A percentile compares a stretch with the other conserved stretches of the same genome.
These are phyloP conservation scores for Thecocarcelia acutangulata DNA, from an alignment of 2,888 invertebrate species.

Conservation along the genomic window DNA sequence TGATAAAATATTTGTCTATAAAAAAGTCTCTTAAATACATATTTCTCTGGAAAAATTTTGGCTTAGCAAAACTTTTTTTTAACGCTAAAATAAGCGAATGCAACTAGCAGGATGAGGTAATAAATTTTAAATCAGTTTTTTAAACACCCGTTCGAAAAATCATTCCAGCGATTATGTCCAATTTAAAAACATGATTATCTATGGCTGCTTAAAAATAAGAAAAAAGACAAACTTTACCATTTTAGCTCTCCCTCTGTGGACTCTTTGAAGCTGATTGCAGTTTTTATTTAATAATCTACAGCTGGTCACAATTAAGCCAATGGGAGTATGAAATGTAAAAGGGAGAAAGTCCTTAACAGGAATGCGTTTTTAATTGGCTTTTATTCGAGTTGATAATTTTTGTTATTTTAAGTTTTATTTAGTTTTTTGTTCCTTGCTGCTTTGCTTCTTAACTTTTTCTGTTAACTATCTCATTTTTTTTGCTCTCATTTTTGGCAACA, in stretches of 20 bases:
- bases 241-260: neutral
- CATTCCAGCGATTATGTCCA: constrained; percentile 35
- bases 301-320: constrained; percentile 48
- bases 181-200: constrained; percentile 34
- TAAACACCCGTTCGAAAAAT: neutral
- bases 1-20: no score
- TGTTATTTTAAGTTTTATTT: constrained; percentile 54
- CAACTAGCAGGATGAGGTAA: no score
- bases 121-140: no score
- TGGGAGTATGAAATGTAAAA: neutral
- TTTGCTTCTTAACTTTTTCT: constrained; percentile 30
- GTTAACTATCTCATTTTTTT: neutral
- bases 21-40: no score
- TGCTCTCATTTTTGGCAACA: constrained; percentile 50
- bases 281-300: constrained; percentile 36
- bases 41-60: no score
- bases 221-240: neutral
- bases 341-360: constrained; percentile 35
- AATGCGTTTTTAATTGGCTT: constrained; percentile 66
- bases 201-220: constrained; percentile 7
- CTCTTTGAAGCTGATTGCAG: constrained; percentile 7
- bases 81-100: no score
- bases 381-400: constrained; percentile 67
- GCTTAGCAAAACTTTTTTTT: no score
- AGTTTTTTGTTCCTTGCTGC: constrained; percentile 3